Percentiles rank a stretch among this genome's conserved stretches.
Evolutionary conservation across 2,113 vertebrate species (phyloP).

Genomic region (Mustela lutreola): DNA sequence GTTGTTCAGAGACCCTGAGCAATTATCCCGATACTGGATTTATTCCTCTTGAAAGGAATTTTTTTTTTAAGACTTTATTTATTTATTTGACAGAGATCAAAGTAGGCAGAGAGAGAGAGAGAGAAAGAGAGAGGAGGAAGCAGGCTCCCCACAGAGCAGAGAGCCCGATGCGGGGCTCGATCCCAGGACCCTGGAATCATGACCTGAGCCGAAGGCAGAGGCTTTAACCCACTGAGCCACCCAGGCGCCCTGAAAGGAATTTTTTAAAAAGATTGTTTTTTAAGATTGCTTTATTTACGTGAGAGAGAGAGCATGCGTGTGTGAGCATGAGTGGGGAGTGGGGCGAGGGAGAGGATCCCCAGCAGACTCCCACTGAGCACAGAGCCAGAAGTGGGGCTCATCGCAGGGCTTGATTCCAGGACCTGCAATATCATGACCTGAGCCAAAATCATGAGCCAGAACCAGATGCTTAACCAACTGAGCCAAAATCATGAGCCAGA

Average conservation of each 20-base stretch:
- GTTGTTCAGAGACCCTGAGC: not conserved
- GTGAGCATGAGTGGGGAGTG: not conserved
- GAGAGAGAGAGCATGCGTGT: not conserved
- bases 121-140: too few species aligned
- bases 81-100: too few species aligned
- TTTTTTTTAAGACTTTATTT: too few species aligned
- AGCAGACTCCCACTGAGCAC: not conserved
- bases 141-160: too few species aligned
- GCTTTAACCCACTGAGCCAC: too few species aligned
- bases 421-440: not conserved
- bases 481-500: not conserved
- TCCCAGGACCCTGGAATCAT: too few species aligned
- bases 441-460: not conserved
- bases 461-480: not conserved
- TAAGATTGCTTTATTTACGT: not conserved
- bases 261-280: not conserved
- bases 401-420: not conserved
- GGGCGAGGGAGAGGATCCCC: not conserved
- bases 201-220: too few species aligned
- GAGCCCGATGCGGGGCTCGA: too few species aligned
- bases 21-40: not conserved
- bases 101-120: too few species aligned
- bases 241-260: not conserved
- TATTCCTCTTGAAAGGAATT: not conserved
- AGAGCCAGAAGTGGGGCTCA: too few species aligned